phyloP scores from a whole-genome alignment of 2,888 invertebrate species.

The Suillia variegata region DNA sequence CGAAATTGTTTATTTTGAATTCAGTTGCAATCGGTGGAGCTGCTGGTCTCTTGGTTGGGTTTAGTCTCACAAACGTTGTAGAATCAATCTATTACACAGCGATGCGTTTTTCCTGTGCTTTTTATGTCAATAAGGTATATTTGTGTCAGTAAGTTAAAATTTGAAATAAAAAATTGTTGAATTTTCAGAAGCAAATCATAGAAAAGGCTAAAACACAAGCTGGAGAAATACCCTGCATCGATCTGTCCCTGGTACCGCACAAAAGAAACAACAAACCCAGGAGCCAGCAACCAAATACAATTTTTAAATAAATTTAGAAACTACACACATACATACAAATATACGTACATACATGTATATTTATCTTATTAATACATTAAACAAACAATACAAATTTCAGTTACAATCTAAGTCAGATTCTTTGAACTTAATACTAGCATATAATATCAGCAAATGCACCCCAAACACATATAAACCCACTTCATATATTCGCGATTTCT shows the following conservation, averaged over 20 bases:
- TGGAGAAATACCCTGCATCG: neutral
- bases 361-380: neutral
- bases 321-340: too few species aligned
- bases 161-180: neutral
- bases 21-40: constrained; percentile 20
- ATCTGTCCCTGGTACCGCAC: neutral
- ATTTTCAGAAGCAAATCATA: too few species aligned
- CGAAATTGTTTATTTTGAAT: too few species aligned
- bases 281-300: too few species aligned
- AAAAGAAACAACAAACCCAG: neutral
- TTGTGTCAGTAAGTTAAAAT: neutral
- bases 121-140: constrained; percentile 16
- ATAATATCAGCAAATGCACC: neutral
- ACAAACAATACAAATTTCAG: neutral
- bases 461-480: neutral
- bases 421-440: too few species aligned
- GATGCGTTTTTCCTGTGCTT: constrained; percentile 15
- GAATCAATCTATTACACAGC: constrained; percentile 18
- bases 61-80: constrained; percentile 16
- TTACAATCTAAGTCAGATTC: neutral
- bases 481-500: neutral
- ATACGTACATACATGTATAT: neutral
- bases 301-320: too few species aligned
- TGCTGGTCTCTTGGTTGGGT: constrained; percentile 21
- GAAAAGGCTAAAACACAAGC: neutral